Percentiles rank a stretch among this genome's conserved stretches.
Conservation (phyloP, 1,140 invertebrate species). For the Dreissena rostriformis region DNA sequence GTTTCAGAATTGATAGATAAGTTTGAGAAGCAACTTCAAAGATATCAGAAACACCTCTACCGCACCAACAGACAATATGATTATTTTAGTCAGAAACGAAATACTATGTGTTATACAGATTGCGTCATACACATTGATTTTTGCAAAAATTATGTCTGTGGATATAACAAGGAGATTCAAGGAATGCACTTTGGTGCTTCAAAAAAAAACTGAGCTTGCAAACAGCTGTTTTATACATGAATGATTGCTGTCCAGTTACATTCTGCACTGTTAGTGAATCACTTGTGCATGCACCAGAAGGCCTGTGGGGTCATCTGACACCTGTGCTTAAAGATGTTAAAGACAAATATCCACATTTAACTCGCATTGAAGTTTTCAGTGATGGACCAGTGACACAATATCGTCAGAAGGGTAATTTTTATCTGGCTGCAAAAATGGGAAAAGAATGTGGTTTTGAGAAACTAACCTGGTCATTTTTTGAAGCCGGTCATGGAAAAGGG, state of each 20-base stretch:
- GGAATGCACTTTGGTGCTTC: slow-evolving; percentile 44
- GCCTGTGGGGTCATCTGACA: slow-evolving; percentile 36
- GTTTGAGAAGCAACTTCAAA: slow-evolving; percentile 17
- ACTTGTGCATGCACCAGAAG: slow-evolving; percentile 22
- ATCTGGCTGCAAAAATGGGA: slow-evolving; percentile 34
- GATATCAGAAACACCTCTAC: slow-evolving; percentile 13
- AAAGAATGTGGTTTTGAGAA: slow-evolving; percentile 34
- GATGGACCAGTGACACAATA: slow-evolving; percentile 57
- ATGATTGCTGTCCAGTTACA: neutral
- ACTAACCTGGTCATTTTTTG: slow-evolving; percentile 79
- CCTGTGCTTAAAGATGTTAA: slow-evolving; percentile 49
- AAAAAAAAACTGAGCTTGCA: slow-evolving; percentile 24
- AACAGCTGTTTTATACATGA: slow-evolving; percentile 33
- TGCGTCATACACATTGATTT: slow-evolving; percentile 44
- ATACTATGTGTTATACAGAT: slow-evolving; percentile 4
- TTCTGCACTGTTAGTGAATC: slow-evolving; percentile 40
- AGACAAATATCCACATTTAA: slow-evolving; percentile 30
- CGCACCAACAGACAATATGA: neutral
- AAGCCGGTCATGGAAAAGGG: slow-evolving; percentile 82
- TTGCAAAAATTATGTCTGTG: slow-evolving; percentile 47
- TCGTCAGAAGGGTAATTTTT: slow-evolving; percentile 59
- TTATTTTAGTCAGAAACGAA: neutral
- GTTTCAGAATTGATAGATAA: slow-evolving; percentile 8
- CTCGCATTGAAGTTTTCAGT: slow-evolving; percentile 37
- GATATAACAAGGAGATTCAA: slow-evolving; percentile 22